Evolutionary conservation across 2,888 invertebrate genomes (phyloP).

Genomic region (Diabrotica balteata): DNA sequence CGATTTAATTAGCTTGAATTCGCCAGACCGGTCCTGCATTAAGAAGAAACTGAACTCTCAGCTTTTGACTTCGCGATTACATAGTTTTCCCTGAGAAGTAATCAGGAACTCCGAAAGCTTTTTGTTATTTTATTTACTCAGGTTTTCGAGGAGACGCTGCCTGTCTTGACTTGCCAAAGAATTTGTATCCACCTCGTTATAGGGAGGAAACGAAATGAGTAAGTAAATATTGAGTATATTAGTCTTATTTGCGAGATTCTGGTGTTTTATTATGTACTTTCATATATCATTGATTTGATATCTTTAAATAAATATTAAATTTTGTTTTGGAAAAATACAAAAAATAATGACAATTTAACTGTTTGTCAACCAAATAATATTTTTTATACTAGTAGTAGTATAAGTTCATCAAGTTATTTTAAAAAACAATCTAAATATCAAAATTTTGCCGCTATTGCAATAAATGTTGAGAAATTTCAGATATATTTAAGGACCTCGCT

Average conservation of each 20-base stretch:
- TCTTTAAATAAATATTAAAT: no score
- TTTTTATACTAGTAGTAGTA: no score
- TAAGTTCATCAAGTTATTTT: no score
- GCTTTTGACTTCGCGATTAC: conserved; percentile 7
- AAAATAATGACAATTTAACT: no score
- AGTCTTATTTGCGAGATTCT: not conserved
- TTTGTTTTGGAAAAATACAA: no score
- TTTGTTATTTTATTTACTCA: conserved; percentile 13
- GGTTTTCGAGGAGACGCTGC: conserved; percentile 6
- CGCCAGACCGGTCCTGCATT: not conserved
- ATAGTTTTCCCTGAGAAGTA: conserved; percentile 14
- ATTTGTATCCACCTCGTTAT: conserved; percentile 6
- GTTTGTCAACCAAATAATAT: no score
- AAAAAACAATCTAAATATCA: no score
- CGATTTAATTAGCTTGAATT: conserved; percentile 4
- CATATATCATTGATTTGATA: no score
- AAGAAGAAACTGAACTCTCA: conserved; percentile 3
- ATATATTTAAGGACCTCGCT: no score
- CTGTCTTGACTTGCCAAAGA: conserved; percentile 2
- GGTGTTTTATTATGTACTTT: no score
- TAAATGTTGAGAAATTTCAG: no score
- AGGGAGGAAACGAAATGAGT: not conserved
- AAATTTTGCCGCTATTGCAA: no score
- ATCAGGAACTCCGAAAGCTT: conserved; percentile 14
- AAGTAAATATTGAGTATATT: not conserved